phyloP scores from a whole-genome alignment of 1,140 invertebrate genomes.

The Gonatopus flavifemur region DNA sequence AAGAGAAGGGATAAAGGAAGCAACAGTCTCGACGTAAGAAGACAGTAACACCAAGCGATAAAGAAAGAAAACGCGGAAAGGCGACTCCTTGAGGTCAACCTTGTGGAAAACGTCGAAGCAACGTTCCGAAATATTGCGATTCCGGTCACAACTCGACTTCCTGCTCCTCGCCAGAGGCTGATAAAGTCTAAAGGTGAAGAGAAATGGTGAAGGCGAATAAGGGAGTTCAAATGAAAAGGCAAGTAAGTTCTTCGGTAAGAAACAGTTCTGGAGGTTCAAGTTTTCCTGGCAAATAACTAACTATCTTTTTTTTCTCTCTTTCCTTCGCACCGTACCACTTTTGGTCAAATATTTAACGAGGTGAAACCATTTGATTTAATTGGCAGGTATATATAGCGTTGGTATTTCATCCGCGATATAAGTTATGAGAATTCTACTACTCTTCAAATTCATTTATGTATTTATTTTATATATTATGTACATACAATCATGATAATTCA shows the following conservation, averaged over 20 bases:
- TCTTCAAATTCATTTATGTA: too few species aligned
- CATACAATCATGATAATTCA: too few species aligned
- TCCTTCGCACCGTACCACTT: background rate
- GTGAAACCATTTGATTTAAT: background rate
- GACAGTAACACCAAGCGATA: too few species aligned
- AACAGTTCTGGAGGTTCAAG: slow-evolving; percentile 15
- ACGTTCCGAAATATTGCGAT: slow-evolving; percentile 30
- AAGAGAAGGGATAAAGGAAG: too few species aligned
- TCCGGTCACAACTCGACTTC: slow-evolving; percentile 28
- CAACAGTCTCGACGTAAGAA: too few species aligned
- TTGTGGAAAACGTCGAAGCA: slow-evolving; percentile 26
- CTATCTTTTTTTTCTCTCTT: background rate
- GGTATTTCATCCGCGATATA: too few species aligned
- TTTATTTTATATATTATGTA: too few species aligned
- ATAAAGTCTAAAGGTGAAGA: slow-evolving; percentile 22
- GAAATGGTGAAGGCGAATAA: too few species aligned
- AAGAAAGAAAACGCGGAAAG: background rate
- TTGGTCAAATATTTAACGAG: too few species aligned
- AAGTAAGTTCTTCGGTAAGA: slow-evolving; percentile 21
- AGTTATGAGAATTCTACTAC: too few species aligned
- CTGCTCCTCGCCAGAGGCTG: slow-evolving; percentile 5
- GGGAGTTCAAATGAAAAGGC: too few species aligned
- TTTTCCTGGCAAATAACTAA: slow-evolving; percentile 2
- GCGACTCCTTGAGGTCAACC: slow-evolving; percentile 12
- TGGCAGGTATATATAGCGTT: background rate